phyloP scores from a whole-genome alignment of 2,113 vertebrate species.

The Blennius ocellaris region DNA sequence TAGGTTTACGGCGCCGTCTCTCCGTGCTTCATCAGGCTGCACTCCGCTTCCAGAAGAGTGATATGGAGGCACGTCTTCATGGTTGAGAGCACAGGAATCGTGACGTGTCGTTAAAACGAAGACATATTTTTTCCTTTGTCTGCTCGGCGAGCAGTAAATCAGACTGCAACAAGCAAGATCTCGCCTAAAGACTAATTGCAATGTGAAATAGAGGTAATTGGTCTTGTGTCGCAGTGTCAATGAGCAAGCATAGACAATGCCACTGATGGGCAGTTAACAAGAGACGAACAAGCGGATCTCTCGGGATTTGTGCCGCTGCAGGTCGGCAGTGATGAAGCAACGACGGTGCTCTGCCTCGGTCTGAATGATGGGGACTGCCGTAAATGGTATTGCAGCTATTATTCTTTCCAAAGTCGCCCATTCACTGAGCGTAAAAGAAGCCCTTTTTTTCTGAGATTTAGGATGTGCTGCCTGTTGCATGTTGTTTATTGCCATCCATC shows the following conservation, averaged over 20 bases:
- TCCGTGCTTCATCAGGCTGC: too few relatives aligned
- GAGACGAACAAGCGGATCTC: slow-evolving; percentile 30
- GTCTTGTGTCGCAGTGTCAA: neutral
- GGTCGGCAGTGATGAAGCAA: slow-evolving; percentile 5
- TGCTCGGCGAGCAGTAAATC: slow-evolving; percentile 8
- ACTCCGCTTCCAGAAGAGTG: neutral
- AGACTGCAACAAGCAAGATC: neutral
- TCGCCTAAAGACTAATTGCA: slow-evolving; percentile 12
- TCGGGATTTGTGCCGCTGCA: slow-evolving; percentile 14
- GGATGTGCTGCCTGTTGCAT: neutral
- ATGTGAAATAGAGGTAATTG: slow-evolving; percentile 34
- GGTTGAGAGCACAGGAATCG: too few relatives aligned
- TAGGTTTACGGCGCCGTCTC: too few relatives aligned
- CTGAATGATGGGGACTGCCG: slow-evolving; percentile 34
- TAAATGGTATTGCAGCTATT: slow-evolving; percentile 18
- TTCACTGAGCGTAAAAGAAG: neutral
- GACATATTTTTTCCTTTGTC: slow-evolving; percentile 14
- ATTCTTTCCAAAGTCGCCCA: slow-evolving; percentile 16
- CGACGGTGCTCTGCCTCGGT: neutral
- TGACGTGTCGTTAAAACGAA: neutral
- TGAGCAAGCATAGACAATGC: slow-evolving; percentile 14
- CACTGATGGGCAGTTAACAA: slow-evolving; percentile 28
- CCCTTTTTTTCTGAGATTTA: neutral
- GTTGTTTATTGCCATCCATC: neutral
- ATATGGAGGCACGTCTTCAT: neutral